Conservation (phyloP, 2,888 invertebrate species). For the Eremobia ochroleuca region DNA sequence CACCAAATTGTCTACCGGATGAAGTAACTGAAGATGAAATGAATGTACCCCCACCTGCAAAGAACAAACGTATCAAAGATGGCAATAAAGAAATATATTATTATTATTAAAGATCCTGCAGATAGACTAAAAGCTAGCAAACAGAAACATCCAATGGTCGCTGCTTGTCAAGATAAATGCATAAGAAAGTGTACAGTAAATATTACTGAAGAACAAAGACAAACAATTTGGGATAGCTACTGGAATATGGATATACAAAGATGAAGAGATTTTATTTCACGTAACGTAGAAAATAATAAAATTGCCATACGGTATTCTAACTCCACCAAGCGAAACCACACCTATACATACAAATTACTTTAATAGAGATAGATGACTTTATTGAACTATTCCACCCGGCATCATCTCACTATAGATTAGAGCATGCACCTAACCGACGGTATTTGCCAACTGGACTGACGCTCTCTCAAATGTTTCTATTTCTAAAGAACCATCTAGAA, state of each 20-base stretch:
- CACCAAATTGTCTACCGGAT: background rate
- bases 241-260: slow-evolving; percentile 10
- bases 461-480: slow-evolving; percentile 10
- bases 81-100: too few species aligned
- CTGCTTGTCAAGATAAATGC: slow-evolving; percentile 8
- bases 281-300: slow-evolving; percentile 5
- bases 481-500: slow-evolving; percentile 2
- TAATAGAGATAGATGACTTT: slow-evolving; percentile 2
- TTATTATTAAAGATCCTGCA: slow-evolving; percentile 4
- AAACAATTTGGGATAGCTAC: slow-evolving; percentile 11
- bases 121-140: slow-evolving; percentile 6
- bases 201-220: slow-evolving; percentile 10
- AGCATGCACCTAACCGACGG: slow-evolving; percentile 7
- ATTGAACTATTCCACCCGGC: slow-evolving; percentile 7
- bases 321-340: slow-evolving; percentile 13
- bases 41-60: background rate
- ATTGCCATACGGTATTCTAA: slow-evolving; percentile 8
- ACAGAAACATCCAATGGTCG: slow-evolving; percentile 10
- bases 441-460: slow-evolving; percentile 13
- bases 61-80: slow-evolving; percentile 9
- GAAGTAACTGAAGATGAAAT: slow-evolving; percentile 1
- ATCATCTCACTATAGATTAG: slow-evolving; percentile 15
- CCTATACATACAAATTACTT: background rate
- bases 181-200: slow-evolving; percentile 14
- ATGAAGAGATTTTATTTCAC: slow-evolving; percentile 18